phyloP scores from a whole-genome alignment of 2,797 vertebrate species.

The Chelon auratus region DNA sequence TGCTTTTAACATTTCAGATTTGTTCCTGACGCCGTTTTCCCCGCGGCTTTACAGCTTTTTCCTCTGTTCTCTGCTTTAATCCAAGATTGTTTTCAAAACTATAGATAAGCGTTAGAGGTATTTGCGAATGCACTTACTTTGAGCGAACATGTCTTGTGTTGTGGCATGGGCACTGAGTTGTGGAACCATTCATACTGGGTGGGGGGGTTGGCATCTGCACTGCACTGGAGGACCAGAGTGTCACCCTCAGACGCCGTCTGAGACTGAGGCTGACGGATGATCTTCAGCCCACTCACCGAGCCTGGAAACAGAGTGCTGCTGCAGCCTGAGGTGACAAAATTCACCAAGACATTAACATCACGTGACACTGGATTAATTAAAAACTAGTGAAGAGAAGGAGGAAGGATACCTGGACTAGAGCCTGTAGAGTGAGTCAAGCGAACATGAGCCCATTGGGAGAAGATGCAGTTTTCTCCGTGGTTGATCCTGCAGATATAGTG shows the following conservation, averaged over 20 bases:
- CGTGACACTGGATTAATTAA: background rate
- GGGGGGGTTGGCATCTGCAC: slow-evolving; percentile 84
- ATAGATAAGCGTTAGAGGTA: too few species aligned
- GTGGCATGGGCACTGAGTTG: slow-evolving; percentile 74
- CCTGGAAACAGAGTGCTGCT: slow-evolving; percentile 74
- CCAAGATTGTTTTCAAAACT: background rate
- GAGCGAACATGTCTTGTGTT: slow-evolving; percentile 69
- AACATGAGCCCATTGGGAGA: slow-evolving; percentile 87
- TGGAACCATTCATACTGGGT: slow-evolving; percentile 90
- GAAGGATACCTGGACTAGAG: slow-evolving; percentile 74
- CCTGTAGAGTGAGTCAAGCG: slow-evolving; percentile 64
- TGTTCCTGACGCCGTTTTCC: background rate
- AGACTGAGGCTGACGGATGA: slow-evolving; percentile 81
- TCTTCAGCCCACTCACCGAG: slow-evolving; percentile 78
- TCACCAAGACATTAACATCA: background rate
- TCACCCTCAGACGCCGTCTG: slow-evolving; percentile 83
- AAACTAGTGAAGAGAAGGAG: background rate
- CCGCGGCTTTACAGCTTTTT: background rate
- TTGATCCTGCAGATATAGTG: slow-evolving; percentile 89
- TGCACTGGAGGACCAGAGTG: slow-evolving; percentile 81
- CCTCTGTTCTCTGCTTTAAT: background rate
- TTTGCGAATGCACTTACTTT: slow-evolving; percentile 70
- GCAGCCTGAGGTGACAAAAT: slow-evolving; percentile 63
- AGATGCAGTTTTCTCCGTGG: slow-evolving; percentile 80
- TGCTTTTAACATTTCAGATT: too few species aligned